A percentile compares a stretch with the other conserved stretches of the same genome.
phyloP scores from a whole-genome alignment of 64 coral and sea anemone species.

The Catalaphyllia jardinei region DNA sequence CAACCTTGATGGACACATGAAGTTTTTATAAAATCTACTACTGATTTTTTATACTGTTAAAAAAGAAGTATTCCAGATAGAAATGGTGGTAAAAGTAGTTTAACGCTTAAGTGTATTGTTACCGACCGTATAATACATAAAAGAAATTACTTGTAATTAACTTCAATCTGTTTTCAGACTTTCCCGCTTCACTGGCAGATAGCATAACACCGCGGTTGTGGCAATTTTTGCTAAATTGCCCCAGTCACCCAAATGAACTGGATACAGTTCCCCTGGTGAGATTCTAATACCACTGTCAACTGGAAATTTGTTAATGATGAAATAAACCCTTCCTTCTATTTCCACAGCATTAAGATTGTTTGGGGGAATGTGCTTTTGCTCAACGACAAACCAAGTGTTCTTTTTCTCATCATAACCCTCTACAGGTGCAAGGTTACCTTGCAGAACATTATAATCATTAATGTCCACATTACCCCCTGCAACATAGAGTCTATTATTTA shows the following conservation, averaged over 20 bases:
- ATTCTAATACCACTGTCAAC: conserved; percentile 51
- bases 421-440: background rate
- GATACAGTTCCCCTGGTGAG: conserved; percentile 19
- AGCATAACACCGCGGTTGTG: background rate
- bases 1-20: too few relatives aligned
- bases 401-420: conserved; percentile 23
- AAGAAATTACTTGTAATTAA: too few relatives aligned
- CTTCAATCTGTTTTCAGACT: background rate
- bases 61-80: too few relatives aligned
- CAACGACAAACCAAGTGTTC: conserved; percentile 11
- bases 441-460: background rate
- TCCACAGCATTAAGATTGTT: conserved; percentile 40
- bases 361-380: conserved; percentile 41
- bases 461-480: background rate
- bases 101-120: too few relatives aligned
- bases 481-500: background rate
- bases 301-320: conserved; percentile 8
- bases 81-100: too few relatives aligned
- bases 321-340: conserved; percentile 26
- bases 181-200: background rate
- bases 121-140: too few relatives aligned
- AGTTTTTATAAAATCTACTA: too few relatives aligned
- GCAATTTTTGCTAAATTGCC: background rate
- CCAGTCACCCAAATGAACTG: conserved; percentile 31
- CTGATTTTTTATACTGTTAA: too few relatives aligned